These are phyloP conservation scores for Trissolcus basalis DNA, from an alignment of 1,140 invertebrate genomes.

Conservation along the genomic window DNA sequence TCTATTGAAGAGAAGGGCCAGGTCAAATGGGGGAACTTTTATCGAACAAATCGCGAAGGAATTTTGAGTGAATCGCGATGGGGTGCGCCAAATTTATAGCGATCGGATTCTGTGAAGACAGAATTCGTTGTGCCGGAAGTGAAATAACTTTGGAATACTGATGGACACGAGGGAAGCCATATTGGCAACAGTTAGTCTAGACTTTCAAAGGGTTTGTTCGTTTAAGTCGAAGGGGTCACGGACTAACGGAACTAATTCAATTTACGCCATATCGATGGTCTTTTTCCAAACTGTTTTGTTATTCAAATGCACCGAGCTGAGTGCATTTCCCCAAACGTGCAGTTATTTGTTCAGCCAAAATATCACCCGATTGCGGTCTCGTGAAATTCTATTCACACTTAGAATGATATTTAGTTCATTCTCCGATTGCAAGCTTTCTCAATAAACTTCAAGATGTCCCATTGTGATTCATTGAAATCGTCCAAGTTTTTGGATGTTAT, in stretches of 20 bases:
- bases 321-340: background rate
- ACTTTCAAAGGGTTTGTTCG: conserved; percentile 46
- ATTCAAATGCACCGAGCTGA: conserved; percentile 18
- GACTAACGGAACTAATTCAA: conserved; percentile 51
- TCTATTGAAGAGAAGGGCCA: no score
- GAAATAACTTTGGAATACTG: conserved; percentile 29
- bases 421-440: no score
- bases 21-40: background rate
- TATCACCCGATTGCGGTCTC: conserved; percentile 1
- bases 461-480: no score
- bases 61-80: conserved; percentile 11
- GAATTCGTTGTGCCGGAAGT: conserved; percentile 8
- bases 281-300: conserved; percentile 20
- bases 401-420: no score
- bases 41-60: conserved; percentile 15
- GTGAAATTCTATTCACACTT: no score
- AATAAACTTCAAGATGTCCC: no score
- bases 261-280: conserved; percentile 28
- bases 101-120: conserved; percentile 1
- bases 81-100: conserved; percentile 18
- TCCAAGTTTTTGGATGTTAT: no score
- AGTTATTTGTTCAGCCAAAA: conserved; percentile 3
- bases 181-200: conserved; percentile 46
- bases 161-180: conserved; percentile 45
- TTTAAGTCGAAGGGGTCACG: conserved; percentile 39